phyloP scores from a whole-genome alignment of 2,113 vertebrate species.

The Lasiurus borealis region DNA sequence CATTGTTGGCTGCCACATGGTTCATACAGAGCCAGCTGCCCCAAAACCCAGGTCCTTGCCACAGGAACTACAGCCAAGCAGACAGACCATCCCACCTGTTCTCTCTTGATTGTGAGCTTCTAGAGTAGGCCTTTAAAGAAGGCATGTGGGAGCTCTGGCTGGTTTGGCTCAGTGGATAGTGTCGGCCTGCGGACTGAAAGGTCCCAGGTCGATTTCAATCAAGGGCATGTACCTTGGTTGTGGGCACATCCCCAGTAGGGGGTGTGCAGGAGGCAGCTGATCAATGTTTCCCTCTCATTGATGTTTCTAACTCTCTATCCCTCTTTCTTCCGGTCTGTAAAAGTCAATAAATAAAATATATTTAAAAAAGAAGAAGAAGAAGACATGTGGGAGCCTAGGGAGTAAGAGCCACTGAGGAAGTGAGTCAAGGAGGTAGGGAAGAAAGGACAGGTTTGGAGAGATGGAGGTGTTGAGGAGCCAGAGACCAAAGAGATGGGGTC shows the following conservation, averaged over 20 bases:
- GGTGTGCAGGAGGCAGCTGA: no score
- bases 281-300: no score
- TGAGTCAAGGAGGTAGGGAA: background rate
- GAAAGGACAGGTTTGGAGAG: background rate
- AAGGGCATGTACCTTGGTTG: no score
- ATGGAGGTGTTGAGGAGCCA: background rate
- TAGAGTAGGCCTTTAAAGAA: background rate
- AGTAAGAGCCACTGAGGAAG: slow-evolving; percentile 18
- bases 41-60: background rate
- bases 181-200: no score
- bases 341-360: no score
- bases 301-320: no score
- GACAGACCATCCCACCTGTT: background rate
- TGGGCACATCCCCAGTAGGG: no score
- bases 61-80: background rate
- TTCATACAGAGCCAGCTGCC: background rate
- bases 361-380: no score
- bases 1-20: background rate
- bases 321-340: no score
- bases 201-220: no score
- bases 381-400: background rate
- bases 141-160: no score
- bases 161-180: no score
- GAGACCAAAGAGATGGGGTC: background rate
- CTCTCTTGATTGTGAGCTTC: slow-evolving; percentile 23